Evolutionary conservation across 2,888 invertebrate genomes (phyloP).

Genomic region (Lasioglossum vierecki): DNA sequence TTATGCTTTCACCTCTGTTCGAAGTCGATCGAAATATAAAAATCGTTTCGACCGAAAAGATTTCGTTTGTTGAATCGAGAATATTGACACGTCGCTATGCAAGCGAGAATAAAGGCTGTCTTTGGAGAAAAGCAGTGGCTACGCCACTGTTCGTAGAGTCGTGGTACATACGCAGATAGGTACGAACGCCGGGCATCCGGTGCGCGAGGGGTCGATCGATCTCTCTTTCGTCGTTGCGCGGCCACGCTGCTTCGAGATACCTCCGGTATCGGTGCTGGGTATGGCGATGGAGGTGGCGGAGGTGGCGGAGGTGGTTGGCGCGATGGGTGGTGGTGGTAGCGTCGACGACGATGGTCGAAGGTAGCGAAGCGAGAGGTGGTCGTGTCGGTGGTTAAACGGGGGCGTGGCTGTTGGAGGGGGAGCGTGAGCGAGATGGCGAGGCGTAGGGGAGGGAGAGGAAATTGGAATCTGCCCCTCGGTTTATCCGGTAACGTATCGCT

Average conservation of each 20-base stretch:
- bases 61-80: neutral
- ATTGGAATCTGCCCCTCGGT: constrained; percentile 53
- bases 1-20: neutral
- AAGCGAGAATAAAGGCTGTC: neutral
- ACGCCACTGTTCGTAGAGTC: constrained; percentile 57
- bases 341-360: constrained; percentile 39
- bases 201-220: constrained; percentile 75
- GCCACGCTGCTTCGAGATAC: constrained; percentile 57
- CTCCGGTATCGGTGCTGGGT: constrained; percentile 43
- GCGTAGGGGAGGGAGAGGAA: neutral
- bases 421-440: constrained; percentile 9
- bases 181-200: constrained; percentile 70
- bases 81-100: neutral
- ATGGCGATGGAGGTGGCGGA: constrained; percentile 23
- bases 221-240: constrained; percentile 75
- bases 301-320: constrained; percentile 18
- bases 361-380: constrained; percentile 32
- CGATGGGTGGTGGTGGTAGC: constrained; percentile 29
- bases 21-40: neutral
- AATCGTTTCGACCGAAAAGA: neutral
- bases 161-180: constrained; percentile 60
- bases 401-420: constrained; percentile 63
- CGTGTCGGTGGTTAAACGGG: constrained; percentile 39
- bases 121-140: constrained; percentile 11
- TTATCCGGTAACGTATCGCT: constrained; percentile 33